Percentiles rank a stretch among this genome's conserved stretches.
Evolutionary conservation across 2,888 invertebrate genomes (phyloP).

Genomic region (Chironomus riparius): DNA sequence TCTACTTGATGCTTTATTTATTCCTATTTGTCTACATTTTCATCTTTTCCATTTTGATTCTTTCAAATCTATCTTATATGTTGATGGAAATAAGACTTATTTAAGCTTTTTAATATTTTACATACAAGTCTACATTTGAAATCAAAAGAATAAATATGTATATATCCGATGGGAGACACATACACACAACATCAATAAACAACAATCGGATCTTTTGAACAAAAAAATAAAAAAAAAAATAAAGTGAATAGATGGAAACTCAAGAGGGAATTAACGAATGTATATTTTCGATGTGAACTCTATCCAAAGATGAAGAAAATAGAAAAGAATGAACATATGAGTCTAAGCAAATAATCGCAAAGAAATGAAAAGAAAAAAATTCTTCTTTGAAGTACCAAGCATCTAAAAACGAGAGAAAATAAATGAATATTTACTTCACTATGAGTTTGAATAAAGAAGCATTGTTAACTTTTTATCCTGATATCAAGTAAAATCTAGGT

Average conservation of each 20-base stretch:
- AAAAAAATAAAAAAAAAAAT: not conserved
- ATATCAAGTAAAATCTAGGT: too few relatives aligned
- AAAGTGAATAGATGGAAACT: not conserved
- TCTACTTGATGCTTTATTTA: too few relatives aligned
- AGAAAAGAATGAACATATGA: not conserved
- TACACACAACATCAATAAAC: not conserved
- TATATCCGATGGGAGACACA: not conserved
- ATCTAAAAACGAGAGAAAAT: not conserved
- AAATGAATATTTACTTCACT: constrained; percentile 23
- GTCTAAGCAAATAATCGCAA: not conserved
- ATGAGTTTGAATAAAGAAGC: constrained; percentile 17
- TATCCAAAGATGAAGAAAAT: not conserved
- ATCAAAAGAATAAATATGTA: not conserved
- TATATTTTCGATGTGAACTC: not conserved
- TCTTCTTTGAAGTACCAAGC: not conserved
- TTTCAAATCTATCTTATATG: too few relatives aligned
- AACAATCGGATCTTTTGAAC: not conserved
- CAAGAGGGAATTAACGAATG: constrained; percentile 24
- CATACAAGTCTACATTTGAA: not conserved
- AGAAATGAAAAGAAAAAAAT: not conserved
- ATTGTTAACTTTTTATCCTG: constrained; percentile 15
- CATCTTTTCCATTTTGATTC: too few relatives aligned
- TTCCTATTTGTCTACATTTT: too few relatives aligned
- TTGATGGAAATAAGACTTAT: not conserved
- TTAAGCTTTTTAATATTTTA: not conserved